phyloP scores from a whole-genome alignment of 2,888 invertebrate genomes.

The Eupithecia vulgata region DNA sequence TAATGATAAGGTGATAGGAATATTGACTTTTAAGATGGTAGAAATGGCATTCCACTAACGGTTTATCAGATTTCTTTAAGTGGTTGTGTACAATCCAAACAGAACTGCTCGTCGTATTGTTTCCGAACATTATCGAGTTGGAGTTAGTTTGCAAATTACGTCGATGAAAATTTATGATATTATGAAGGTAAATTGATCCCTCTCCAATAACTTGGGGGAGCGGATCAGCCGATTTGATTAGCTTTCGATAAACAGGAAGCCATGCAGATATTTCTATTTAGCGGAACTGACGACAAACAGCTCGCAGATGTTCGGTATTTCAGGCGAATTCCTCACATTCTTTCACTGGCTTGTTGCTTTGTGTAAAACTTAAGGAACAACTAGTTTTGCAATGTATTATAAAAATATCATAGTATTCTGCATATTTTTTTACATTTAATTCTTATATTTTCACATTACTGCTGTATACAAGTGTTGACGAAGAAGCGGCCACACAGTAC shows the following conservation, averaged over 20 bases:
- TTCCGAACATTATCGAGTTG: background rate
- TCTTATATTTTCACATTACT: too few species aligned
- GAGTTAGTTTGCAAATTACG: background rate
- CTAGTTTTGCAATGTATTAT: background rate
- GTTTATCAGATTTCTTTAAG: background rate
- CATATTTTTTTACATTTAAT: too few species aligned
- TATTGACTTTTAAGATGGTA: background rate
- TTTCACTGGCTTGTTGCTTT: background rate
- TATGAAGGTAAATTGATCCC: constrained; percentile 10
- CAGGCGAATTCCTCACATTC: background rate
- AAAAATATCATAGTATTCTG: background rate
- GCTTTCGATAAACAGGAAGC: background rate
- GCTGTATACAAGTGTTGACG: too few species aligned
- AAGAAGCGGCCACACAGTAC: too few species aligned
- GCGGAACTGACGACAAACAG: background rate
- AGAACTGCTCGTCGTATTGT: background rate
- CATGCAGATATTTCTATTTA: background rate
- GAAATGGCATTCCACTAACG: background rate
- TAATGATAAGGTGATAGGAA: too few species aligned
- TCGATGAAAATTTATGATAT: background rate
- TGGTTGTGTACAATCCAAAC: background rate
- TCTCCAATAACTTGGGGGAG: constrained; percentile 27
- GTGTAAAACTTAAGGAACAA: background rate
- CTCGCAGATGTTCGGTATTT: background rate
- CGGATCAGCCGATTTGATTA: background rate